Conservation (phyloP, 2,888 invertebrate genomes). For the Siphlonurus alternatus region DNA sequence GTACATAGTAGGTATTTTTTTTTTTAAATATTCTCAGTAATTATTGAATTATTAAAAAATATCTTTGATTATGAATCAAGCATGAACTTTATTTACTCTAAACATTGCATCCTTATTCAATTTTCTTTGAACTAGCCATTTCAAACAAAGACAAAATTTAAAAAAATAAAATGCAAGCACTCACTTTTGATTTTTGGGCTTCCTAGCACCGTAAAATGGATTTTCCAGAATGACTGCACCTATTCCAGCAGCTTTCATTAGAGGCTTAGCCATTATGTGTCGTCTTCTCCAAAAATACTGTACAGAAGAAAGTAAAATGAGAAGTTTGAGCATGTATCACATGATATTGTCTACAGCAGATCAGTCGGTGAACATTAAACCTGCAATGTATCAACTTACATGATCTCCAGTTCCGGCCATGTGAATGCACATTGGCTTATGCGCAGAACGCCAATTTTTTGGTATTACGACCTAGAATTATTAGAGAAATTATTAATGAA, state of each 20-base stretch:
- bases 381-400: conserved; percentile 36
- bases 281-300: conserved; percentile 85
- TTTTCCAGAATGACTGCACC: conserved; percentile 91
- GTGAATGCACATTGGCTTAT: conserved; percentile 80
- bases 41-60: conserved; percentile 11
- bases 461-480: conserved; percentile 73
- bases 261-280: conserved; percentile 75
- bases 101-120: too few species aligned
- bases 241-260: conserved; percentile 76
- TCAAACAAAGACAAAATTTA: too few species aligned
- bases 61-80: too few species aligned
- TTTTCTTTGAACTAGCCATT: too few species aligned
- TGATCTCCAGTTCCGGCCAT: conserved; percentile 98
- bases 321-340: neutral
- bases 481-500: too few species aligned
- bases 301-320: conserved; percentile 14
- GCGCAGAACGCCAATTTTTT: conserved; percentile 49
- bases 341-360: neutral
- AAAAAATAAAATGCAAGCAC: too few species aligned
- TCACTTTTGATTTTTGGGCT: conserved; percentile 75
- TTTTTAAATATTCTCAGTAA: conserved; percentile 15
- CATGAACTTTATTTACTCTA: too few species aligned
- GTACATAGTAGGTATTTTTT: conserved; percentile 7
- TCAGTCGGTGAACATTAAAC: neutral
- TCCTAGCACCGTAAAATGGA: conserved; percentile 83